A percentile compares a stretch with the other conserved stretches of the same genome.
Evolutionary conservation across 1,140 invertebrate genomes (phyloP).

Genomic region (Panagrolaimus sp.): DNA sequence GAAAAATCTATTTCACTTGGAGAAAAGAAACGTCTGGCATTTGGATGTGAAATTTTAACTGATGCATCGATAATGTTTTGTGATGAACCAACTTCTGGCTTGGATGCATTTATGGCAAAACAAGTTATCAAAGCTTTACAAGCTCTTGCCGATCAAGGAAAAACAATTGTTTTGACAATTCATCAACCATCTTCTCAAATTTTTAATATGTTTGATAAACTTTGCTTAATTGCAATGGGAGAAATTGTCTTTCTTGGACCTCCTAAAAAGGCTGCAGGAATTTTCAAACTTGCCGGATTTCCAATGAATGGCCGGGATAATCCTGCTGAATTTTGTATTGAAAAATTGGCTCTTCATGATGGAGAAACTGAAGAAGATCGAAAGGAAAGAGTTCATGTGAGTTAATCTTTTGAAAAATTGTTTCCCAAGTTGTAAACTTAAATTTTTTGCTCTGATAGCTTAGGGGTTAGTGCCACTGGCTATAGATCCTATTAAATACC

Average conservation of each 20-base stretch:
- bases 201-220: conserved; percentile 82
- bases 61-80: conserved; percentile 91
- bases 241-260: conserved; percentile 4
- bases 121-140: conserved; percentile 68
- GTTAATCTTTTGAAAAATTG: too few species aligned
- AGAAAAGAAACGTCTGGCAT: conserved; percentile 87
- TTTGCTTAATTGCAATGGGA: neutral
- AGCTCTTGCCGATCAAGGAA: conserved; percentile 70
- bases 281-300: neutral
- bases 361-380: neutral
- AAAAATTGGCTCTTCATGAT: neutral
- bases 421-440: too few species aligned
- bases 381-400: neutral
- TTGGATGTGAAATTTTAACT: conserved; percentile 79
- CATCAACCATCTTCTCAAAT: conserved; percentile 92
- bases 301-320: conserved; percentile 1
- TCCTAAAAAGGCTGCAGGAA: neutral
- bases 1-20: conserved; percentile 86
- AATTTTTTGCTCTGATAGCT: too few species aligned
- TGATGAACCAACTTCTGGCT: conserved; percentile 87
- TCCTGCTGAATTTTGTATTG: neutral
- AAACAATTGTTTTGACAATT: conserved; percentile 86
- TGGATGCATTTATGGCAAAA: conserved; percentile 83
- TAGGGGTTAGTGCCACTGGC: too few species aligned
- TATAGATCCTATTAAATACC: too few species aligned